phyloP scores from a whole-genome alignment of 2,888 invertebrate species.

The Eristalis pertinax region DNA sequence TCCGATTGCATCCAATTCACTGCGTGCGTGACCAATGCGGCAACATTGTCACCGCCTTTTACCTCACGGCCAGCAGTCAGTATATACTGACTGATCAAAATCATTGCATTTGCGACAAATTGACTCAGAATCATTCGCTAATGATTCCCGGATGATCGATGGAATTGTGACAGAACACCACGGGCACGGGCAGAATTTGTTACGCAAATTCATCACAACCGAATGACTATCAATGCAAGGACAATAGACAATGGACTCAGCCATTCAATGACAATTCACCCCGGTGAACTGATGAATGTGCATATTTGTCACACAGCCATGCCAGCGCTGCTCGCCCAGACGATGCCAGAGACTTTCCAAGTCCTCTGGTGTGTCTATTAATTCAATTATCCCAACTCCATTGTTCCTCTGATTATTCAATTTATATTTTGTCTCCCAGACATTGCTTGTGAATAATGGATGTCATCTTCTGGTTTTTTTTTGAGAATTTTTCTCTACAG shows the following conservation, averaged over 20 bases:
- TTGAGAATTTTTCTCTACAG: constrained; percentile 21
- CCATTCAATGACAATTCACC: neutral
- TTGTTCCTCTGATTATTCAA: constrained; percentile 71
- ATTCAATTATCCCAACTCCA: constrained; percentile 66
- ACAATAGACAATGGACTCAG: constrained; percentile 23
- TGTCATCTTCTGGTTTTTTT: constrained; percentile 12
- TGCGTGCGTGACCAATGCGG: constrained; percentile 63
- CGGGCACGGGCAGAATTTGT: constrained; percentile 57
- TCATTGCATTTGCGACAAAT: constrained; percentile 67
- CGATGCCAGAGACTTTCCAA: constrained; percentile 24
- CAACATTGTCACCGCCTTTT: constrained; percentile 19
- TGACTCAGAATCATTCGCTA: constrained; percentile 58
- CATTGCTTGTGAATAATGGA: constrained; percentile 56
- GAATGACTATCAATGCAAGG: constrained; percentile 58
- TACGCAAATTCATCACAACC: constrained; percentile 71
- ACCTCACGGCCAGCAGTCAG: constrained; percentile 3
- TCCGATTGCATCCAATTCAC: constrained; percentile 34
- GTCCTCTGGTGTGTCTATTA: constrained; percentile 47
- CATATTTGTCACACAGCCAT: constrained; percentile 25
- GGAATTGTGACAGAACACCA: constrained; percentile 60
- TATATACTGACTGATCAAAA: constrained; percentile 66
- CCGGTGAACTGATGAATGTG: constrained; percentile 32
- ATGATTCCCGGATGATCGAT: constrained; percentile 69
- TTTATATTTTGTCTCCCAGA: constrained; percentile 66
- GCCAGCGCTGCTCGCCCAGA: neutral